Conservation (phyloP, 2,888 invertebrate genomes). For the Schizotus pectinicornis region DNA sequence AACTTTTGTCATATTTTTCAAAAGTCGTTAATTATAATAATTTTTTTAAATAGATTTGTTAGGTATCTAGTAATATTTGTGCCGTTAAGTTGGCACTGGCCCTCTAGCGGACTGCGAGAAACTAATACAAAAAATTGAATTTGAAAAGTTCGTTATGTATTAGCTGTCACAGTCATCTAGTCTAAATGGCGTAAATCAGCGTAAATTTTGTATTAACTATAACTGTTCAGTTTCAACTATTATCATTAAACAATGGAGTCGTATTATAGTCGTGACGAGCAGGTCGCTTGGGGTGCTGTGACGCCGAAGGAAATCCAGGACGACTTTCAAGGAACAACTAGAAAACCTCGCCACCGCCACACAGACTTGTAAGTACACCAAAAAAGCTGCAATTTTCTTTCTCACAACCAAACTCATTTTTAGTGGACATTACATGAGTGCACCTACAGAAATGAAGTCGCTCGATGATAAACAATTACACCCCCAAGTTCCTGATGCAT, state of each 20-base stretch:
- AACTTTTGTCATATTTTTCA: too few species aligned
- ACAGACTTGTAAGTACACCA: conserved; percentile 12
- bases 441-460: not conserved
- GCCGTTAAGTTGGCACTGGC: too few species aligned
- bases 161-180: too few species aligned
- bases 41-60: too few species aligned
- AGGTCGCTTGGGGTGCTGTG: conserved; percentile 31
- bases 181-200: too few species aligned
- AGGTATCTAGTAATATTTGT: too few species aligned
- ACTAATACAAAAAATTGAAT: too few species aligned
- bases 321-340: conserved; percentile 3
- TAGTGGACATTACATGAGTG: not conserved
- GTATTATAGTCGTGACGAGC: conserved; percentile 33
- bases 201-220: too few species aligned
- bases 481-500: not conserved
- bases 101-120: too few species aligned
- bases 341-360: not conserved
- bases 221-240: too few species aligned
- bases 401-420: not conserved
- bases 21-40: too few species aligned
- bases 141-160: too few species aligned
- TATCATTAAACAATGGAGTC: not conserved
- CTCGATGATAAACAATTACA: not conserved
- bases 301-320: conserved; percentile 27
- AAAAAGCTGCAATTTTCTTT: not conserved